Evolutionary conservation across 2,888 invertebrate species (phyloP).

Genomic region (Meiosimyza decipiens): DNA sequence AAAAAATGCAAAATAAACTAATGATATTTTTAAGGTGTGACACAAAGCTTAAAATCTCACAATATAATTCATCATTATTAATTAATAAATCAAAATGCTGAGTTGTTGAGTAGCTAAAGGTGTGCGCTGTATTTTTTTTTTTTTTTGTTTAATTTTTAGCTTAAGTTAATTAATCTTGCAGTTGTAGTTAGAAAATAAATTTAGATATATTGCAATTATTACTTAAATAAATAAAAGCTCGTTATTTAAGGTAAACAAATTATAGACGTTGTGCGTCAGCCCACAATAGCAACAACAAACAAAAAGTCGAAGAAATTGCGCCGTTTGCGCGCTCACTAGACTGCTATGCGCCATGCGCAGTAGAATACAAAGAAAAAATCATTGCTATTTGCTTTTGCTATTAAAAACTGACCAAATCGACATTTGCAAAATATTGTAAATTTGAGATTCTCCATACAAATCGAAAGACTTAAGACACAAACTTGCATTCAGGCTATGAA

Average conservation of each 20-base stretch:
- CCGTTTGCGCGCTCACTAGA: too few species aligned
- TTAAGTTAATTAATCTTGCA: not conserved
- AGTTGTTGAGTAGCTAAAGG: not conserved
- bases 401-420: too few species aligned
- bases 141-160: not conserved
- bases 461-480: too few species aligned
- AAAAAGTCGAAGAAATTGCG: too few species aligned
- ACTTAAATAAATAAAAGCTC: not conserved
- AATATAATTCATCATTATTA: constrained; percentile 40
- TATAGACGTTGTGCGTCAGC: not conserved
- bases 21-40: constrained; percentile 39
- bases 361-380: not conserved
- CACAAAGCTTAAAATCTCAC: constrained; percentile 15
- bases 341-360: too few species aligned
- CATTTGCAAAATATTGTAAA: too few species aligned
- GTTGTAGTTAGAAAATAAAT: not conserved
- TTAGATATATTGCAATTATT: not conserved
- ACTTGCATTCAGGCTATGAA: too few species aligned
- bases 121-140: constrained; percentile 11
- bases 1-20: not conserved
- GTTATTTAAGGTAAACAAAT: not conserved
- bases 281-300: too few species aligned
- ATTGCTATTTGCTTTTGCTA: not conserved
- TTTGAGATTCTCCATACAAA: too few species aligned
- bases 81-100: constrained; percentile 35